Evolutionary conservation across 2,797 vertebrate genomes (phyloP).

Genomic region (Trachurus trachurus): DNA sequence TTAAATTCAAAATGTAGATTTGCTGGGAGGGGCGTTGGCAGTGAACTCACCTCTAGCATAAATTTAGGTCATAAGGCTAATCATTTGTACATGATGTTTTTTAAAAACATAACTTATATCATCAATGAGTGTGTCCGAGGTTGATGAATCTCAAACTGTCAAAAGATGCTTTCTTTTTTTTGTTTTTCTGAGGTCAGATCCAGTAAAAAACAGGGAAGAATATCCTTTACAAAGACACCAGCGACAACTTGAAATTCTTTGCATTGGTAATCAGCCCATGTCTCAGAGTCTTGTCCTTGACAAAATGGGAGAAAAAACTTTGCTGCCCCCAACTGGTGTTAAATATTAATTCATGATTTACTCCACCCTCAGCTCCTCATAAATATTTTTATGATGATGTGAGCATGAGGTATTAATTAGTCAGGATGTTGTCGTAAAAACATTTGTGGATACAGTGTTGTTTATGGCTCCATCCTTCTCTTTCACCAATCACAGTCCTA

Average conservation of each 20-base stretch:
- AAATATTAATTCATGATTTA: slow-evolving; percentile 30
- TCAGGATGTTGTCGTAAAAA: slow-evolving; percentile 6
- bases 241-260: slow-evolving; percentile 29
- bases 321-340: slow-evolving; percentile 64
- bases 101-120: neutral
- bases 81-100: neutral
- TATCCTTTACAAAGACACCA: slow-evolving; percentile 29
- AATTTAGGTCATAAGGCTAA: neutral
- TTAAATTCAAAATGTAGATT: neutral
- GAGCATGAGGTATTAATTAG: neutral
- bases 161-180: slow-evolving; percentile 3
- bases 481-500: slow-evolving; percentile 78
- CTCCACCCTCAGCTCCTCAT: neutral
- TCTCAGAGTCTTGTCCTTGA: slow-evolving; percentile 50
- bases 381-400: slow-evolving; percentile 11
- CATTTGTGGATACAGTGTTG: slow-evolving; percentile 2
- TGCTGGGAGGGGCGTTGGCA: neutral
- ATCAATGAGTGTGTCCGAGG: neutral
- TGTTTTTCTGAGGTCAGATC: neutral
- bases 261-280: slow-evolving; percentile 44
- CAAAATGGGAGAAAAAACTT: slow-evolving; percentile 33
- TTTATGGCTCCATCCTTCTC: slow-evolving; percentile 46
- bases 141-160: neutral
- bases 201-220: neutral
- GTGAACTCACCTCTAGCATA: neutral